A percentile compares a stretch with the other conserved stretches of the same genome.
These are phyloP conservation scores for Cyclargus thomasi DNA, from an alignment of 1,140 invertebrate species.

Conservation along the genomic window DNA sequence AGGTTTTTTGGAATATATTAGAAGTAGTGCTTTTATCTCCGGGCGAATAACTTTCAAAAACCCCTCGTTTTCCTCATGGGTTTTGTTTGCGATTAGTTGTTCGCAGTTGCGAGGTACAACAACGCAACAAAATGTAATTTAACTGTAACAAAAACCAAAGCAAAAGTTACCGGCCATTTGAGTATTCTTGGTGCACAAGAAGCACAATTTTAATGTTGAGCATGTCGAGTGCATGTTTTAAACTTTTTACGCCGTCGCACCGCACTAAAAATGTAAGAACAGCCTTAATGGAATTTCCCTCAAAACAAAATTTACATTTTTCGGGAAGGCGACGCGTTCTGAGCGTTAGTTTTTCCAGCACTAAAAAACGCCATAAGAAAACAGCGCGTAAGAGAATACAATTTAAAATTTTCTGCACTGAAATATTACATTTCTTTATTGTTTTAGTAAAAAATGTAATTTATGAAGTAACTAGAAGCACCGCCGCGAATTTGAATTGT, in stretches of 20 bases:
- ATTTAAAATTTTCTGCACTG: background rate
- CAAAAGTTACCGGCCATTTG: background rate
- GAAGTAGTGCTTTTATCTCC: background rate
- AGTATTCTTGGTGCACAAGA: background rate
- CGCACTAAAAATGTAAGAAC: background rate
- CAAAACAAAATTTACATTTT: background rate
- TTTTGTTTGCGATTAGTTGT: background rate
- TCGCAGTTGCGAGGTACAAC: too few relatives aligned
- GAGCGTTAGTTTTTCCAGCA: background rate
- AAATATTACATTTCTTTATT: background rate
- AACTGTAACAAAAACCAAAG: too few relatives aligned
- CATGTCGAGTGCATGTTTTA: background rate
- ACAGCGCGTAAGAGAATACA: background rate
- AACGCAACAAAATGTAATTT: too few relatives aligned
- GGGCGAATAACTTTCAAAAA: background rate
- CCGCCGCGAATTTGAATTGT: background rate
- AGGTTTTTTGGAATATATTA: constrained; percentile 3
- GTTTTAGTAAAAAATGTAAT: background rate
- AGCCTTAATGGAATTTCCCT: background rate
- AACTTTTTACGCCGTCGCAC: background rate
- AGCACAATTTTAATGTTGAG: background rate
- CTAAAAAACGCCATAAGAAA: background rate
- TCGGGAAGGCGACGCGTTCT: background rate
- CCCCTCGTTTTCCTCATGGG: background rate
- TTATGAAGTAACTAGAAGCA: constrained; percentile 1